Evolutionary conservation across 1,140 invertebrate species (phyloP).

Genomic region (Heliconius himera): DNA sequence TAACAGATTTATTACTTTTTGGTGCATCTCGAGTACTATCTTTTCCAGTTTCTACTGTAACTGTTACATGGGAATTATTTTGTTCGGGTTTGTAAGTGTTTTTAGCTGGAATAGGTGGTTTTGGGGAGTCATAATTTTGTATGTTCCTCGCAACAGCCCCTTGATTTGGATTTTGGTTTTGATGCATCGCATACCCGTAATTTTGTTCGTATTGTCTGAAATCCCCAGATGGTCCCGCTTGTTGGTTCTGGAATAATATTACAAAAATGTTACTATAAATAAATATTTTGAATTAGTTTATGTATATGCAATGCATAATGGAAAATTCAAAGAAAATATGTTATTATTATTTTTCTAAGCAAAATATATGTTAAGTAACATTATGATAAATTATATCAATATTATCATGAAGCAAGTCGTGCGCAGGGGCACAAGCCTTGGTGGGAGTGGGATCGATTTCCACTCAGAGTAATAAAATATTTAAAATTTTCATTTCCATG

Average conservation of each 20-base stretch:
- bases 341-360: too few species aligned
- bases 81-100: slow-evolving; percentile 65
- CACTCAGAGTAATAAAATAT: too few species aligned
- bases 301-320: too few species aligned
- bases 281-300: background rate
- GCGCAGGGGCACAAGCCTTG: too few species aligned
- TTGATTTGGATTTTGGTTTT: slow-evolving; percentile 59
- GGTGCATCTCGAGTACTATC: slow-evolving; percentile 81
- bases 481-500: too few species aligned
- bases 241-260: slow-evolving; percentile 63
- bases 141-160: slow-evolving; percentile 60
- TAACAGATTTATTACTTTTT: slow-evolving; percentile 85
- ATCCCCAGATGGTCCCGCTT: slow-evolving; percentile 72
- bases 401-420: too few species aligned
- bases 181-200: slow-evolving; percentile 76
- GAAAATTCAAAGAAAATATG: too few species aligned
- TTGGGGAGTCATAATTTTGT: slow-evolving; percentile 71
- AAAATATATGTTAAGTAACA: too few species aligned
- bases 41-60: slow-evolving; percentile 80
- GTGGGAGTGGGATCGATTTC: too few species aligned
- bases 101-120: slow-evolving; percentile 74
- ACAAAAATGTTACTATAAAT: background rate
- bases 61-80: slow-evolving; percentile 78
- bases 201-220: slow-evolving; percentile 73
- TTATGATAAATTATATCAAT: too few species aligned